A percentile compares a stretch with the other conserved stretches of the same genome.
phyloP scores from a whole-genome alignment of 2,888 invertebrate genomes.

The Spilosoma lubricipeda region DNA sequence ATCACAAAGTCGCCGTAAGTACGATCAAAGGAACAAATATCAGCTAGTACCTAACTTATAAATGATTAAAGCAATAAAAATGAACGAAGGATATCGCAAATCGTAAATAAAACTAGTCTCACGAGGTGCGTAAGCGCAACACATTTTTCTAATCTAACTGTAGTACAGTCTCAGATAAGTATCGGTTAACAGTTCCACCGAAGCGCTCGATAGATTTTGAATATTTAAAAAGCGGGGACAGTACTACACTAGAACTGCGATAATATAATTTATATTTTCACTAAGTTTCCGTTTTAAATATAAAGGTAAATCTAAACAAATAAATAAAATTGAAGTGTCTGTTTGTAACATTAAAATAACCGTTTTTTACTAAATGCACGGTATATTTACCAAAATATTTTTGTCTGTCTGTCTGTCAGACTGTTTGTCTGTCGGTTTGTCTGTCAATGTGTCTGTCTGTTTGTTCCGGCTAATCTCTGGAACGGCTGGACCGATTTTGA shows the following conservation, averaged over 20 bases:
- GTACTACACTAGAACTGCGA: not conserved
- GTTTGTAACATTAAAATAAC: too few species aligned
- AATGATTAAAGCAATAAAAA: not conserved
- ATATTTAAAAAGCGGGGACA: conserved; percentile 36
- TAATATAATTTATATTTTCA: conserved; percentile 1
- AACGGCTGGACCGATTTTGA: too few species aligned
- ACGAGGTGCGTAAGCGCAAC: conserved; percentile 28
- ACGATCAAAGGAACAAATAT: not conserved
- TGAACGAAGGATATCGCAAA: not conserved
- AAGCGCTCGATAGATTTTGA: conserved; percentile 42
- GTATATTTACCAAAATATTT: too few species aligned
- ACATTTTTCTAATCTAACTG: conserved; percentile 51
- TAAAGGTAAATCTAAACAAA: too few species aligned
- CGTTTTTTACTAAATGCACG: too few species aligned
- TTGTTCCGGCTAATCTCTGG: too few species aligned
- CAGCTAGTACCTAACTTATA: not conserved
- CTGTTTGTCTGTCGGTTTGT: too few species aligned
- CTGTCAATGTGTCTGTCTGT: too few species aligned
- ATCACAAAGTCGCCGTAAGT: not conserved
- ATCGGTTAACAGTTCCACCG: conserved; percentile 41
- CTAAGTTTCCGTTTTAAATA: too few species aligned
- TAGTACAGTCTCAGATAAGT: conserved; percentile 43
- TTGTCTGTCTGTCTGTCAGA: too few species aligned
- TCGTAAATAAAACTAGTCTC: conserved; percentile 11
- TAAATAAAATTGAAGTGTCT: too few species aligned